Evolutionary conservation across 1,140 invertebrate genomes (phyloP).

Genomic region (Diorhabda elongata): DNA sequence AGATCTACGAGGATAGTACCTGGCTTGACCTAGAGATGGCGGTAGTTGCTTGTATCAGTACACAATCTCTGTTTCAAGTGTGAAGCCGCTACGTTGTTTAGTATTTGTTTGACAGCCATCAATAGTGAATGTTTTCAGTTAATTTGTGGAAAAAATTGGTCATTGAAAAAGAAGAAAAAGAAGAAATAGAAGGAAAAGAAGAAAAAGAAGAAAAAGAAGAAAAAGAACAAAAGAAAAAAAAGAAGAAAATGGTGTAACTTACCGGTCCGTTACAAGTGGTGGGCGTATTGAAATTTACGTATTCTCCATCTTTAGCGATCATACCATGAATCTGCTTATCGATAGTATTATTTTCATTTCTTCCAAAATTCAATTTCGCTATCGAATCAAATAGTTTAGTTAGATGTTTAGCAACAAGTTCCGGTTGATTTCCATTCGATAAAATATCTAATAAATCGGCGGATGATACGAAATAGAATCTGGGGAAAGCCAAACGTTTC

Average conservation of each 20-base stretch:
- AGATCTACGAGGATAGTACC: too few relatives aligned
- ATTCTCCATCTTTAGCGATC: constrained; percentile 94
- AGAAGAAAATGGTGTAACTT: constrained; percentile 36
- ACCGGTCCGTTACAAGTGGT: constrained; percentile 78
- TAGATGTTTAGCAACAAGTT: constrained; percentile 80
- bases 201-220: too few relatives aligned
- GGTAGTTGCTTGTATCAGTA: too few relatives aligned
- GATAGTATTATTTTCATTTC: constrained; percentile 46
- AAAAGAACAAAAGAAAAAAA: too few relatives aligned
- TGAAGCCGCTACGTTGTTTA: too few relatives aligned
- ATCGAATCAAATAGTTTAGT: constrained; percentile 96
- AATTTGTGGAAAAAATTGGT: too few relatives aligned
- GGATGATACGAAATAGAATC: constrained; percentile 97
- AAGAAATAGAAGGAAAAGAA: too few relatives aligned
- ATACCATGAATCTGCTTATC: constrained; percentile 70
- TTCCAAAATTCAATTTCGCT: constrained; percentile 75
- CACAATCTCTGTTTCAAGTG: too few relatives aligned
- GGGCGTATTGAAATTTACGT: constrained; percentile 70
- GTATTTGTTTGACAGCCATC: too few relatives aligned
- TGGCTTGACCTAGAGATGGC: too few relatives aligned
- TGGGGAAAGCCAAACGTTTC: constrained; percentile 92
- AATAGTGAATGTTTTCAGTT: too few relatives aligned
- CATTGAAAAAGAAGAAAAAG: background rate
- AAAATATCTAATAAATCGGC: constrained; percentile 93
- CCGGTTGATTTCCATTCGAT: constrained; percentile 92